A percentile compares a stretch with the other conserved stretches of the same genome.
phyloP scores from a whole-genome alignment of 2,797 vertebrate species.

The Bovichtus variegatus region DNA sequence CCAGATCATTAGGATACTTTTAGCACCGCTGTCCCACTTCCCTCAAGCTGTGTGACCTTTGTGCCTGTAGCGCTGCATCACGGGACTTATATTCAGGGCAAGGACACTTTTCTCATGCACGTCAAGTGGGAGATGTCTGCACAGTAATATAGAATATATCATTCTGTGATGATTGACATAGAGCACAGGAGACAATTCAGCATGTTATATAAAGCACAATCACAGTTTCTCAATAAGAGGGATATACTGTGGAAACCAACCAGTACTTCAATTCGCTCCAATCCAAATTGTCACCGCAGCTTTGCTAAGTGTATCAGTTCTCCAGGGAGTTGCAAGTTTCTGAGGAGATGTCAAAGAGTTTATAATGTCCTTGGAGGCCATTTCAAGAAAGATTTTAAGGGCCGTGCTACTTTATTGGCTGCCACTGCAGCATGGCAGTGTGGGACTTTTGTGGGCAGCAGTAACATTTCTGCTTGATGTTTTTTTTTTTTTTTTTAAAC shows the following conservation, averaged over 20 bases:
- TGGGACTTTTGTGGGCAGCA: conserved; percentile 54
- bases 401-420: conserved; percentile 58
- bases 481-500: too few species aligned
- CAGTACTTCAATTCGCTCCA: conserved; percentile 17
- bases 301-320: conserved; percentile 54
- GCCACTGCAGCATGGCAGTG: conserved; percentile 9
- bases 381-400: conserved; percentile 47
- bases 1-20: conserved; percentile 37
- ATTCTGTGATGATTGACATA: conserved; percentile 43
- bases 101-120: conserved; percentile 47
- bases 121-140: conserved; percentile 44
- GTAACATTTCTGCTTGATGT: conserved; percentile 27
- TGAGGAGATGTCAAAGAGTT: conserved; percentile 61
- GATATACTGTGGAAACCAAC: conserved; percentile 31
- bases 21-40: conserved; percentile 63
- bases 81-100: conserved; percentile 59
- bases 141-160: conserved; percentile 43
- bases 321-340: conserved; percentile 49
- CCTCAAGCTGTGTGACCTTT: conserved; percentile 63
- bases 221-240: conserved; percentile 43
- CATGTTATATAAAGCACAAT: conserved; percentile 32
- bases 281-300: conserved; percentile 49
- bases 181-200: conserved; percentile 25
- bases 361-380: conserved; percentile 51
- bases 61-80: conserved; percentile 36